Conservation (phyloP, 2,888 invertebrate species). For the Ariolimax columbianus region DNA sequence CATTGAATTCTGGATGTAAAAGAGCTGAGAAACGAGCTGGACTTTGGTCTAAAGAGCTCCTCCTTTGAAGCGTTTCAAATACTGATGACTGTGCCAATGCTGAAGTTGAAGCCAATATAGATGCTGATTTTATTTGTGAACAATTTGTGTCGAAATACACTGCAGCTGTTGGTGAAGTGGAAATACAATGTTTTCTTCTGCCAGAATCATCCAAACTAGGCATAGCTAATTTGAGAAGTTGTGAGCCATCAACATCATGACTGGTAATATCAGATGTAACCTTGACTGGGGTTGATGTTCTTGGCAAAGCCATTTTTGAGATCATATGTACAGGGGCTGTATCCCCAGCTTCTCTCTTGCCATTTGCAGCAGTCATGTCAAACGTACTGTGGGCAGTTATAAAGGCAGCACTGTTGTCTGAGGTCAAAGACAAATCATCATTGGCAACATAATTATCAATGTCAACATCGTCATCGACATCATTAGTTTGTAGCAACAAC, state of each 20-base stretch:
- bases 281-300: slow-evolving; percentile 28
- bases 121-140: neutral
- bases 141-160: neutral
- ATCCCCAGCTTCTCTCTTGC: neutral
- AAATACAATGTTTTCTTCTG: too few species aligned
- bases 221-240: neutral
- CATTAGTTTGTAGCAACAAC: neutral
- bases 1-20: neutral
- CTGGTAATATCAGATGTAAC: neutral
- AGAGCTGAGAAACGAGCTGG: too few species aligned
- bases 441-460: neutral
- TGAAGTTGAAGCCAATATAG: neutral
- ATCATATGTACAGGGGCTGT: neutral
- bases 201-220: too few species aligned
- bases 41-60: neutral
- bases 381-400: slow-evolving; percentile 31
- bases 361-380: neutral
- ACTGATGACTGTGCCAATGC: neutral
- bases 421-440: neutral
- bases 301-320: slow-evolving; percentile 23
- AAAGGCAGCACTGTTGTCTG: slow-evolving; percentile 4
- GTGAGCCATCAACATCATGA: neutral
- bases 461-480: neutral
- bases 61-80: neutral
- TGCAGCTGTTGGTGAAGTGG: neutral